Percentiles rank a stretch among this genome's conserved stretches.
Evolutionary conservation across 2,797 vertebrate species (phyloP).

Genomic region (Rhynchotus rufescens): DNA sequence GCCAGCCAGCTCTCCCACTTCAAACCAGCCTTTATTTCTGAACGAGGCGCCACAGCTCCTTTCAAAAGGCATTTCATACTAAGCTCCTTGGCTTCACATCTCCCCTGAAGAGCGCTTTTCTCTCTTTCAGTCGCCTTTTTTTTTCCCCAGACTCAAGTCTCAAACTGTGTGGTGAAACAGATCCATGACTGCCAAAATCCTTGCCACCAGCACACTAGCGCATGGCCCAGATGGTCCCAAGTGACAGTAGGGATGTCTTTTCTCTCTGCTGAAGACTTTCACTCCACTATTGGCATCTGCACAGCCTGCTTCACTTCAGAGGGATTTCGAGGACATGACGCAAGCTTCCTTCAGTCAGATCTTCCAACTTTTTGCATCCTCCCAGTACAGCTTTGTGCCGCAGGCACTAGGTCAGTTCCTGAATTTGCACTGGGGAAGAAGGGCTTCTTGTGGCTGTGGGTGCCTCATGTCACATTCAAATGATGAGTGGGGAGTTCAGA

Average conservation of each 20-base stretch:
- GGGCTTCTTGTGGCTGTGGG: not conserved
- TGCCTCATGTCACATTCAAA: not conserved
- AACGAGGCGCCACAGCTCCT: conserved; percentile 25
- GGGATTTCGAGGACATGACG: not conserved
- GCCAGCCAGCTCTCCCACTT: conserved; percentile 29
- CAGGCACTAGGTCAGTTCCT: not conserved
- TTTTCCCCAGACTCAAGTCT: not conserved
- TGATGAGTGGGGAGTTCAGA: not conserved
- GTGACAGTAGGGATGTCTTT: not conserved
- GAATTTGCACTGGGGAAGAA: not conserved
- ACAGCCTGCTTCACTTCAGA: not conserved
- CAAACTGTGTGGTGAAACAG: not conserved
- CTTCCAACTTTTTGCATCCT: not conserved
- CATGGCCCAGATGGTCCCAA: not conserved
- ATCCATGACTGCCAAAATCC: not conserved
- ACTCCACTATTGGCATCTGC: not conserved
- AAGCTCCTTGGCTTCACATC: not conserved
- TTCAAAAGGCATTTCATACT: conserved; percentile 31
- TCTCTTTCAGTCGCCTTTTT: not conserved
- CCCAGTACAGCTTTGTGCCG: not conserved
- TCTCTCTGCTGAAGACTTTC: not conserved
- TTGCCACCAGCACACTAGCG: not conserved
- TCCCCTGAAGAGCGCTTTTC: not conserved
- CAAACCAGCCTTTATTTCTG: conserved; percentile 7
- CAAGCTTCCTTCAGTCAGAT: not conserved